These are phyloP conservation scores for Smittia sp. DNA, from an alignment of 2,888 invertebrate species.

Conservation along the genomic window DNA sequence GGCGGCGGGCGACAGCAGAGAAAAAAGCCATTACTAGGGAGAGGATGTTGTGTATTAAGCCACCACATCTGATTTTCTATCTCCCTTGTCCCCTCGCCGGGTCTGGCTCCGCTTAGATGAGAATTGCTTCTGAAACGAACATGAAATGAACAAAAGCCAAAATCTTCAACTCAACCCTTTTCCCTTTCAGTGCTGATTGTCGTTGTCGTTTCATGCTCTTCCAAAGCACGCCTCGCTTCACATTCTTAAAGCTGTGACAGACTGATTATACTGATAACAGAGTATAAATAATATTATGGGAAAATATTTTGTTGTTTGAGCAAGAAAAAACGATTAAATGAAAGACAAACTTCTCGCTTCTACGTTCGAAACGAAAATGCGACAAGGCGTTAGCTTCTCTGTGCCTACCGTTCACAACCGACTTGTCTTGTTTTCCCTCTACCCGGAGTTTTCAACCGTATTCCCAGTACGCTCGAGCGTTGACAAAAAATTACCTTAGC, in stretches of 20 bases:
- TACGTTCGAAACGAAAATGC: not conserved
- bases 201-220: conserved; percentile 4
- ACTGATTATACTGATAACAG: conserved; percentile 18
- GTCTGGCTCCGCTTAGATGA: not conserved
- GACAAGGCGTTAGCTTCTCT: not conserved
- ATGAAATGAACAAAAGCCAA: conserved; percentile 7
- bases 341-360: not conserved
- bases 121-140: not conserved
- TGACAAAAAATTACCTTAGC: not conserved
- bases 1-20: not conserved
- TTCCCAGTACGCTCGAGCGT: too few species aligned
- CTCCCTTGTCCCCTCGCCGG: not conserved
- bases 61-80: not conserved
- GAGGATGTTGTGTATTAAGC: too few species aligned
- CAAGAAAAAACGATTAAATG: not conserved
- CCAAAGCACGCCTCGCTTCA: conserved; percentile 5
- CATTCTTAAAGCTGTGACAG: conserved; percentile 10
- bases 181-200: conserved; percentile 5
- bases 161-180: conserved; percentile 5
- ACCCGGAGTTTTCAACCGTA: too few species aligned
- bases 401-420: not conserved
- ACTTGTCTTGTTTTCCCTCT: not conserved
- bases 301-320: conserved; percentile 14
- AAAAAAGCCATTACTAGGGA: not conserved
- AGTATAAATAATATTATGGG: not conserved